Conservation (phyloP, 2,797 vertebrate species). For the Hydrolagus colliei region DNA sequence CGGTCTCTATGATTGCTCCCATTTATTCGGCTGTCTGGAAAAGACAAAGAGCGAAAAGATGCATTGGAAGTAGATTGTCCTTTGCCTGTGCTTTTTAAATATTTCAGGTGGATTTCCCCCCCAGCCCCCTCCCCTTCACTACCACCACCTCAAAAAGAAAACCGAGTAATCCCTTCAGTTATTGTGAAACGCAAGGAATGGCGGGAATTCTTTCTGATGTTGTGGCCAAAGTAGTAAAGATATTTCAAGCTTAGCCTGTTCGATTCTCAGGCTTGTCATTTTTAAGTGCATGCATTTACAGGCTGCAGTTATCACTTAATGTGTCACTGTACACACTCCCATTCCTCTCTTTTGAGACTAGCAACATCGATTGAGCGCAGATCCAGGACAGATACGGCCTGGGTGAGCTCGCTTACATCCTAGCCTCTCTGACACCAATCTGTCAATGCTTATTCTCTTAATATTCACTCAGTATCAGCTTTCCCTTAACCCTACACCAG, state of each 20-base stretch:
- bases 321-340: too few species aligned
- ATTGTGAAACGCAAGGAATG: background rate
- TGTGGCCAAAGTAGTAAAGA: background rate
- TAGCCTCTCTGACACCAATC: slow-evolving; percentile 46
- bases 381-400: slow-evolving; percentile 7
- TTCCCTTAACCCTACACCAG: slow-evolving; percentile 42
- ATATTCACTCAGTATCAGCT: slow-evolving; percentile 38
- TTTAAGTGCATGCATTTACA: background rate
- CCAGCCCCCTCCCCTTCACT: too few species aligned
- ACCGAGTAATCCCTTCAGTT: too few species aligned
- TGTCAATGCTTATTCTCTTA: slow-evolving; percentile 43
- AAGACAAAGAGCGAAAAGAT: background rate
- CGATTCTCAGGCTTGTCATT: background rate
- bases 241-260: background rate
- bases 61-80: background rate
- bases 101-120: background rate
- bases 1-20: background rate
- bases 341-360: too few species aligned
- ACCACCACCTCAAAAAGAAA: too few species aligned
- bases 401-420: slow-evolving; percentile 34
- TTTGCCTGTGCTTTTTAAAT: background rate
- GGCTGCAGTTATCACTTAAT: background rate
- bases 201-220: background rate
- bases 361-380: background rate
- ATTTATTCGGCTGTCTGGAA: background rate